Percentiles rank a stretch among this genome's conserved stretches.
Conservation (phyloP, 1,140 invertebrate species). For the Rhizoglyphus robini region DNA sequence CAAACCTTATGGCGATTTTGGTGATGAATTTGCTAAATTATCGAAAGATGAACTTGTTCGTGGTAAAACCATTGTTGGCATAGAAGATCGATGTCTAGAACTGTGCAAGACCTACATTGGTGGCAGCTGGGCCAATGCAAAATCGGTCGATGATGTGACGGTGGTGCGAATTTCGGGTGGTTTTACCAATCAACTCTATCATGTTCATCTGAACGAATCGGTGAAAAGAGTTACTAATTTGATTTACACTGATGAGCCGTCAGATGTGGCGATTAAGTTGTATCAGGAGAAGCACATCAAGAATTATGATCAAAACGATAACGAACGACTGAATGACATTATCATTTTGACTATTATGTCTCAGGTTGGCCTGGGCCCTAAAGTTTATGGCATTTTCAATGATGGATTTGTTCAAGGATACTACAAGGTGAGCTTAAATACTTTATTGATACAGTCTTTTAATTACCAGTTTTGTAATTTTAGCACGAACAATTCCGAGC, state of each 20-base stretch:
- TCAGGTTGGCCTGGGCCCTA: not conserved
- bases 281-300: not conserved
- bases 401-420: slow-evolving; percentile 9
- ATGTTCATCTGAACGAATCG: not conserved
- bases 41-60: not conserved
- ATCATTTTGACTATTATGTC: slow-evolving; percentile 11
- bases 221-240: not conserved
- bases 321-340: slow-evolving; percentile 10
- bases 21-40: no score
- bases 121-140: not conserved
- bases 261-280: slow-evolving; percentile 13
- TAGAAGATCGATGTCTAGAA: not conserved
- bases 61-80: not conserved
- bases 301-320: not conserved
- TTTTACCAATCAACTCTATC: slow-evolving; percentile 11
- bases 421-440: not conserved
- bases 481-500: slow-evolving; percentile 6
- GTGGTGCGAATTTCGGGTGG: not conserved
- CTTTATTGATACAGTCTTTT: not conserved
- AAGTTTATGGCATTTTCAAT: slow-evolving; percentile 15
- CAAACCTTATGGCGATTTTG: no score
- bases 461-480: not conserved
- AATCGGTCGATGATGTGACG: not conserved
- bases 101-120: not conserved
- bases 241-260: not conserved